Base-by-base conservation (phyloP, 2,888 invertebrate species). In the Diplolepis rosae region DNA sequence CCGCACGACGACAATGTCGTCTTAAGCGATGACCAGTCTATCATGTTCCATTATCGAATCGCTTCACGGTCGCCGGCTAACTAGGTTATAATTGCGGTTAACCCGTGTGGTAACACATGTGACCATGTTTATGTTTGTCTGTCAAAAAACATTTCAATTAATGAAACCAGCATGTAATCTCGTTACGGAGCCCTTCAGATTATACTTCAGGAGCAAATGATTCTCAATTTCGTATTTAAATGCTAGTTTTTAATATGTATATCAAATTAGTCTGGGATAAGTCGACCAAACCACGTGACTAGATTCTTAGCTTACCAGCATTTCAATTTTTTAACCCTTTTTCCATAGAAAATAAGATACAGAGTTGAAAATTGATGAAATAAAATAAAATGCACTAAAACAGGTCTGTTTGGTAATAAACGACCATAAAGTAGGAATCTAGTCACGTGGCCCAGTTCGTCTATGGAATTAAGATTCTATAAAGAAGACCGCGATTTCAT, bases 21-120 rank as follows among this genome's bases (percentile, higher is more conserved):
- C 68, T 61, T 27, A 48, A 67, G 68, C 73, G 54, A 68, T 61
- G 66, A 65, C 35, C 65, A 28, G 65, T 67, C 66, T 67, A 66
- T 71, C 69, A 68, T 66, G 71, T 71, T 73, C 70, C 73, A 76
- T 73, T 79, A 78, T 77, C 75, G 75, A 74, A 74, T 70, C 66
- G 66, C 70, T 73, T 77, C 76, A 76, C 70, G 73, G 71, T 72
- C 71, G 54, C 42, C 71, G 72, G 66, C 77, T 72, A 75, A 77
- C 75, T 75, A 65, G 75, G 71, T 79, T 75, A 73, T 61, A 61
- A 61, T 61, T 61, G 18, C 45, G 18, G 45, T 18, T 2, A 22
- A 45, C 45, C 18, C 15, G 18, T 45, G 7, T 18, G 45, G 7
- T 45, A 18, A 18, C 45, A 45, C 9, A 18, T n/a, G 45, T 45